Conservation (phyloP, 2,113 vertebrate species). For the Tauraco erythrolophus region DNA sequence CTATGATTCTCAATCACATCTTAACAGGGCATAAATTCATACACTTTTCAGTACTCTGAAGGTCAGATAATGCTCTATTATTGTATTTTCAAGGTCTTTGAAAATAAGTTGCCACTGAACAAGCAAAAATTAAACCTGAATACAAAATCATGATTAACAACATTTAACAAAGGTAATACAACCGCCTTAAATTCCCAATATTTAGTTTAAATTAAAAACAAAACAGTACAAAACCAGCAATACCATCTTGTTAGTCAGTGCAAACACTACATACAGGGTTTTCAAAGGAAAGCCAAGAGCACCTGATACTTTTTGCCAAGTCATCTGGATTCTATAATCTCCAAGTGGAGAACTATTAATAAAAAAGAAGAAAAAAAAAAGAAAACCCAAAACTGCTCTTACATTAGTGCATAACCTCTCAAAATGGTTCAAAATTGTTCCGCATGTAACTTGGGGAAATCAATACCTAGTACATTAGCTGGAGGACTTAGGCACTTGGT, state of each 20-base stretch:
- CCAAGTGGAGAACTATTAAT: constrained; percentile 74
- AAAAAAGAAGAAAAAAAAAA: neutral
- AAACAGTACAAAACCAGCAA: constrained; percentile 73
- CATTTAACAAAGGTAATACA: constrained; percentile 77
- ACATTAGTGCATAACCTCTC: constrained; percentile 76
- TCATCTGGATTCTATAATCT: constrained; percentile 77
- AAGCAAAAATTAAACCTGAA: constrained; percentile 78
- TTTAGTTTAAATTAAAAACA: constrained; percentile 79
- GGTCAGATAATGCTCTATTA: constrained; percentile 76
- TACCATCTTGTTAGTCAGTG: constrained; percentile 84
- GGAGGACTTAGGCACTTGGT: constrained; percentile 83
- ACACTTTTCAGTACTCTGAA: constrained; percentile 70
- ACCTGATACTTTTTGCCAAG: constrained; percentile 83
- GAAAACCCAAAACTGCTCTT: constrained; percentile 13
- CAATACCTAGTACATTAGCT: constrained; percentile 75
- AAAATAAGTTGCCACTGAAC: constrained; percentile 75
- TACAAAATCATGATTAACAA: constrained; percentile 76
- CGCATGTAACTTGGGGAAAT: constrained; percentile 73
- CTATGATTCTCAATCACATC: constrained; percentile 72
- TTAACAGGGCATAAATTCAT: constrained; percentile 73
- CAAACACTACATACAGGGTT: constrained; percentile 83
- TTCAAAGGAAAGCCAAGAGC: constrained; percentile 81
- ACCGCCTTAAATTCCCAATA: constrained; percentile 70
- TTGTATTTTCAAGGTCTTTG: constrained; percentile 74
- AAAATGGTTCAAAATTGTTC: constrained; percentile 65